These are phyloP conservation scores for Arctocebus calabarensis DNA, from an alignment of 2,797 vertebrate species.

Conservation along the genomic window DNA sequence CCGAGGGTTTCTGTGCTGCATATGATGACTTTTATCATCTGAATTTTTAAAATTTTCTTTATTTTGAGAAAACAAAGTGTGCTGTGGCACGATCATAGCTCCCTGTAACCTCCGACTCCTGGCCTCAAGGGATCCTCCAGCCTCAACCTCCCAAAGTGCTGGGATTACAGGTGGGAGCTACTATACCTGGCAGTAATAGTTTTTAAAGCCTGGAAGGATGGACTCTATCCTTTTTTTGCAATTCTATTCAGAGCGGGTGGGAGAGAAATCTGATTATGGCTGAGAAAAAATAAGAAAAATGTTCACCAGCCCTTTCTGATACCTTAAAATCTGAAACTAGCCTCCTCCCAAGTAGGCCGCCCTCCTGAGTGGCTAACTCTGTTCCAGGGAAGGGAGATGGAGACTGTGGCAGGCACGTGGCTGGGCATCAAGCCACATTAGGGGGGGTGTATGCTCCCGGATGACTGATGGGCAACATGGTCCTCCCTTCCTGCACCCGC, in stretches of 20 bases:
- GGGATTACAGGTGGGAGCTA: neutral
- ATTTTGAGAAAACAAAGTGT: neutral
- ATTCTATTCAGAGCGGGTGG: neutral
- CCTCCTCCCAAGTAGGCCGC: neutral
- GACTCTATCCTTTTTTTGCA: neutral
- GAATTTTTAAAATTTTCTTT: neutral
- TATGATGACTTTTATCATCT: neutral
- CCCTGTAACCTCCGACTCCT: neutral
- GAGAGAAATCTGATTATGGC: neutral
- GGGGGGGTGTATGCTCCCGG: rapidly evolving
- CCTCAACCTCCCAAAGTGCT: neutral
- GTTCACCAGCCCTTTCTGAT: neutral
- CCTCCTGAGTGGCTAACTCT: neutral
- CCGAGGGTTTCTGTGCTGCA: neutral
- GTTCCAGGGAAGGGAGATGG: neutral
- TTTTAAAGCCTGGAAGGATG: neutral
- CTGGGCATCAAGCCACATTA: neutral
- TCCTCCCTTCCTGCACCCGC: neutral
- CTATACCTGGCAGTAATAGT: no score
- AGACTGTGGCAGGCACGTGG: rapidly evolving
- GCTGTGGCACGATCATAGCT: neutral
- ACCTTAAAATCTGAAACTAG: neutral
- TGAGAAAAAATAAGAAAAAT: neutral
- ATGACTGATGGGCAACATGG: neutral
- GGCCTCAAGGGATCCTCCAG: neutral